Evolutionary conservation across 2,888 invertebrate genomes (phyloP), one percentile per base, ranked within the genome.

Genomic region (Troides helena): DNA sequence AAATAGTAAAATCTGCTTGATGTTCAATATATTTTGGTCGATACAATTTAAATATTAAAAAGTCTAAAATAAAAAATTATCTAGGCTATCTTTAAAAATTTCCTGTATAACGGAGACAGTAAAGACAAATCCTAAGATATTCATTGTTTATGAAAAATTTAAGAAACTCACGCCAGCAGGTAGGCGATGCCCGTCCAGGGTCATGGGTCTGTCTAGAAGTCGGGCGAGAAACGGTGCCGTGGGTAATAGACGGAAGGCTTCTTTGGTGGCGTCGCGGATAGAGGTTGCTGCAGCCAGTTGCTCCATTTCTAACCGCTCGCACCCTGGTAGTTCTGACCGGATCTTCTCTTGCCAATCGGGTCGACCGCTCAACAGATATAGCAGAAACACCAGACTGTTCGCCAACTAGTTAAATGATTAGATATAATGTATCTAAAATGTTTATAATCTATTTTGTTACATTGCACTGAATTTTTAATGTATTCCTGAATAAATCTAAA

Each of bases 211-310:
- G 75, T 97, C 97, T 59, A 96, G 85, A 65, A 98, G 93, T 72
- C 98, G 93, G 0, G 97, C 97, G 69, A 97, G 88, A 78, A 96
- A 96, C 10, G 96, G 96, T 0, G 97, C 96, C 0, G 97, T 96
- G 0, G 98, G 97, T 59, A 95, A 84, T 68, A 96, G 82, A 81
- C 96, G 90, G 80, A 96, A 97, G 0, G 96, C 94, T 87, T 98
- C 98, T 70, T 93, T 94, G 46, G 96, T 94, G 72, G 97, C 97
- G 0, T 97, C 97, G 73, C 95, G 95, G 18, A 97, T 93, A 73
- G 96, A 96, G n/a, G 94, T 93, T n/a, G 96, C 95, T 30, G 94
- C 93, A 0, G 94, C 90, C 17, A 96, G 84, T 65, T 94, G 93
- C 63, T 94, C 94, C 21, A 94, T 92, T 7, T 92, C 90, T 60